Conservation (phyloP, 2,113 vertebrate species). For the Stigmatopora argus region DNA sequence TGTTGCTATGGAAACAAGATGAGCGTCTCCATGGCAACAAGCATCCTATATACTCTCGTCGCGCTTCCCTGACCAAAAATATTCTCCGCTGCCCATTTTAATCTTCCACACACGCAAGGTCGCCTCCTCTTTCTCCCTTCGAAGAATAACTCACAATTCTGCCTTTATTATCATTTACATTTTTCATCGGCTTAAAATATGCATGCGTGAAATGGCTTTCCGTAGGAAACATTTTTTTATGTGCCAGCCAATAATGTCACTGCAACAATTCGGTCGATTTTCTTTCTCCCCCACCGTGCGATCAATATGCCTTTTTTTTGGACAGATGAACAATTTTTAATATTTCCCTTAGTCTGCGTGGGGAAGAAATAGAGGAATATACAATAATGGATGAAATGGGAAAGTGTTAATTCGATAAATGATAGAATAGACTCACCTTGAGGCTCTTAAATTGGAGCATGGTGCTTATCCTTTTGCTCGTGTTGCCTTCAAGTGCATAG, state of each 20-base stretch:
- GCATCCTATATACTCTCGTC: conserved; percentile 29
- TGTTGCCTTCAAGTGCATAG: background rate
- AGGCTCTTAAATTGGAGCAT: background rate
- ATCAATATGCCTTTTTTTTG: background rate
- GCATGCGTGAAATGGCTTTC: background rate
- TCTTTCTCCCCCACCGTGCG: no score
- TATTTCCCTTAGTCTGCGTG: background rate
- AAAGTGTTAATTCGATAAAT: background rate
- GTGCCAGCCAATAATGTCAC: background rate
- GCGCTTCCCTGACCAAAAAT: conserved; percentile 23
- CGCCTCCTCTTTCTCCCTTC: background rate
- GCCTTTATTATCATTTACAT: background rate
- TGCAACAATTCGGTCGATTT: background rate
- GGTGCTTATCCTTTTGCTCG: background rate
- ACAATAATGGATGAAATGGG: background rate
- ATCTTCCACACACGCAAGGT: background rate
- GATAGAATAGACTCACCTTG: background rate
- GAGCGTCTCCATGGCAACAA: conserved; percentile 60
- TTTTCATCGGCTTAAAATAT: background rate
- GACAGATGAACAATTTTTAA: background rate
- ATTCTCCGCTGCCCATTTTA: background rate
- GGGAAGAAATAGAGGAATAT: background rate
- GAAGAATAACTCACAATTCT: background rate
- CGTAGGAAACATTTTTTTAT: background rate
- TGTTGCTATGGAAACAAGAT: conserved; percentile 63